Percentiles rank a stretch among this genome's conserved stretches.
Evolutionary conservation across 2,888 invertebrate genomes (phyloP).

Genomic region (Dryadula phaetusa): DNA sequence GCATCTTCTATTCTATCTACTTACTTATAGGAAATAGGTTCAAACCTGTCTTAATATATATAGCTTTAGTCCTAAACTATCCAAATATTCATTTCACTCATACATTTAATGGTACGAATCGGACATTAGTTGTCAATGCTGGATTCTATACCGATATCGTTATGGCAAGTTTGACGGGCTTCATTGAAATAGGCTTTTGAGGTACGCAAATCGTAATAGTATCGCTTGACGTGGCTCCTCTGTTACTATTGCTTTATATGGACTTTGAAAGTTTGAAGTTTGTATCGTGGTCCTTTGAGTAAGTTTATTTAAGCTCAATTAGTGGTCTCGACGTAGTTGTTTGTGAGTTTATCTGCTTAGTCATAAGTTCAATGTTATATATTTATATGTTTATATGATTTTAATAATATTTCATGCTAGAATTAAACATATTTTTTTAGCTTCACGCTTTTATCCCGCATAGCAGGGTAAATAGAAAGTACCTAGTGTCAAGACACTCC

Average conservation of each 20-base stretch:
- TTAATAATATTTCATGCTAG: no score
- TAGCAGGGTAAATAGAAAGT: no score
- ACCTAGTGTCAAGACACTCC: no score
- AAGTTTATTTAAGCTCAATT: constrained; percentile 11
- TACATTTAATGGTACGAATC: constrained; percentile 1
- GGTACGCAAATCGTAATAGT: constrained; percentile 23
- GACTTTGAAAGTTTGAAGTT: constrained; percentile 7
- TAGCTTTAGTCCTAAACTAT: no score
- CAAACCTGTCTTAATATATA: no score
- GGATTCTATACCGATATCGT: constrained; percentile 2
- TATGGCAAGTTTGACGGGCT: constrained; percentile 19
- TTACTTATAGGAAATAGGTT: no score
- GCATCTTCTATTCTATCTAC: no score
- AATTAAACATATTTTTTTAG: no score
- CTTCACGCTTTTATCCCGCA: no score
- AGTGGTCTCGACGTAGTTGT: neutral
- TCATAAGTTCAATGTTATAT: no score
- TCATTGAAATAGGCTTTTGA: constrained; percentile 31
- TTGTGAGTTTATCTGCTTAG: neutral
- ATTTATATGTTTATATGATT: no score
- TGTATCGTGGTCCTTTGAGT: constrained; percentile 4
- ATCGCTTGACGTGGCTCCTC: constrained; percentile 12
- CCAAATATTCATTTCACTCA: neutral
- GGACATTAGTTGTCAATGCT: neutral
- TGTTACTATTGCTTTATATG: constrained; percentile 6